Evolutionary conservation across 1,140 invertebrate genomes (phyloP), one percentile per base, ranked within the genome.

Genomic region (Lepidurus arcticus): DNA sequence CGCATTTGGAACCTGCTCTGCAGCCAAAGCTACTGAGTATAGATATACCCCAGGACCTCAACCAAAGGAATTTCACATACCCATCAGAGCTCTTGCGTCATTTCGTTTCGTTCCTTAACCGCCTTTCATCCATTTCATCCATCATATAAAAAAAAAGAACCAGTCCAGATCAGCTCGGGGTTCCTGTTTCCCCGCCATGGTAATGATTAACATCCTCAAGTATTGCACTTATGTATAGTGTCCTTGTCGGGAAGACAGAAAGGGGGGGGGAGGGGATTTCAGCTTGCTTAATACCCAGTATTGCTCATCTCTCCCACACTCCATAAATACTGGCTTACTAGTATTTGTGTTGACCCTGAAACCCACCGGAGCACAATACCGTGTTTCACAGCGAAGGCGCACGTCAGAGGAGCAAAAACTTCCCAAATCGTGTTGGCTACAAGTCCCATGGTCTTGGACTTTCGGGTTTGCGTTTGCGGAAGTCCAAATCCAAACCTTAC

Each of bases 301-400:
- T 47, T 47, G 53, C 53, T 65, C 53, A 65, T 21, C 53, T 65
- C 53, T 65, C 53, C 53, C 53, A 65, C 53, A 65, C 53, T n/a
- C 53, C 6, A 16, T 16, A 65, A 13, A 65, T 34, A 34, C 34
- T 2, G 34, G 2, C 34, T 34, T 34, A 34, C 34, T 4, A 34
- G 34, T 34, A 34, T 34, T 34, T 34, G 7, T 65, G 16, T 65
- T 65, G 53, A 21, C 53, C 53, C 53, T 65, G 53, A 65, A 65
- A 65, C 53, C 21, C 21, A 9, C 16, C 53, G 8, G 21, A 65
- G 53, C 53, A 65, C 13, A 65, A 65, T n/a, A 21, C 53, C 53
- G 53, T 65, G 53, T 65, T 65, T 65, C 21, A 21, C 21, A 65
- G 53, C 13, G 16, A 65, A 65, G n/a, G 21, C 53, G 53, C 53